These are phyloP conservation scores for Elachura formosa DNA, from an alignment of 2,113 vertebrate genomes.

Conservation along the genomic window DNA sequence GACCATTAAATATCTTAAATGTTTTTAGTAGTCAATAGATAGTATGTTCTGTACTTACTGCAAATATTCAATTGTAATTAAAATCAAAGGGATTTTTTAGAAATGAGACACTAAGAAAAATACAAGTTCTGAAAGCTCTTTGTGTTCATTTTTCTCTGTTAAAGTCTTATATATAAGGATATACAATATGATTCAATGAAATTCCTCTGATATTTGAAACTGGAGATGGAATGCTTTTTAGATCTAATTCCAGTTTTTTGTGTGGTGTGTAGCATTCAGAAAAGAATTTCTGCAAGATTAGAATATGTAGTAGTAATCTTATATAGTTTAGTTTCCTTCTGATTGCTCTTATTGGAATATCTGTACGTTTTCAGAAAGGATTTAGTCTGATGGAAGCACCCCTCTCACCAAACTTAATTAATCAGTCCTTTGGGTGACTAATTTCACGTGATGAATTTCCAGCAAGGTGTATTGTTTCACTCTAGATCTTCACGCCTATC, in stretches of 20 bases:
- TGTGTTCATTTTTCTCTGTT: background rate
- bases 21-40: background rate
- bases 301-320: background rate
- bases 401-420: conserved; percentile 30
- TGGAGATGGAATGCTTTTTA: background rate
- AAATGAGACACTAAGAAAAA: background rate
- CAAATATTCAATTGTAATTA: background rate
- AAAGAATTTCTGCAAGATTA: background rate
- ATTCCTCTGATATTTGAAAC: background rate
- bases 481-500: background rate
- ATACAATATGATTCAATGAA: background rate
- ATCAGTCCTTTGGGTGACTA: conserved; percentile 43
- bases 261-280: background rate
- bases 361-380: conserved; percentile 13
- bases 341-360: background rate
- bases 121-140: background rate
- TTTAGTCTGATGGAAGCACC: background rate
- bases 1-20: background rate
- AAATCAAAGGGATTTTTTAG: background rate
- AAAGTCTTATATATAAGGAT: background rate
- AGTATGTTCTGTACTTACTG: background rate
- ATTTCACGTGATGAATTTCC: conserved; percentile 31
- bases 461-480: conserved; percentile 14
- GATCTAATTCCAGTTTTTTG: background rate
- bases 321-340: background rate